phyloP scores from a whole-genome alignment of 2,113 vertebrate genomes.

The sheep (Ovis aries) region ARS-UI_Ramb_v3.0 NC_056054.1:27471001-27471500 shows the following conservation, averaged over 20 bases:
- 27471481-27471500: neutral
- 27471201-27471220: neutral
- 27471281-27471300: neutral
- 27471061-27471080: neutral
- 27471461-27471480: neutral
- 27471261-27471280: neutral
- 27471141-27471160: neutral
- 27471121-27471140: neutral
- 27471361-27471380: neutral
- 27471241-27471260: neutral
- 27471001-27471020: neutral
- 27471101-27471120: neutral
- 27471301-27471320: neutral
- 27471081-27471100: neutral
- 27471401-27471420: neutral
- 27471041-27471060: neutral
- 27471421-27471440: neutral
- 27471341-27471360: neutral
- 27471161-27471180: neutral
- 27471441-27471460: neutral
- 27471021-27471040: neutral
- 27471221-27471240: neutral
- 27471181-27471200: neutral
- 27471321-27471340: neutral
- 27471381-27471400: neutral